These are phyloP conservation scores for Pyxicephalus adspersus DNA, from an alignment of 2,113 vertebrate genomes.

Conservation along the genomic window DNA sequence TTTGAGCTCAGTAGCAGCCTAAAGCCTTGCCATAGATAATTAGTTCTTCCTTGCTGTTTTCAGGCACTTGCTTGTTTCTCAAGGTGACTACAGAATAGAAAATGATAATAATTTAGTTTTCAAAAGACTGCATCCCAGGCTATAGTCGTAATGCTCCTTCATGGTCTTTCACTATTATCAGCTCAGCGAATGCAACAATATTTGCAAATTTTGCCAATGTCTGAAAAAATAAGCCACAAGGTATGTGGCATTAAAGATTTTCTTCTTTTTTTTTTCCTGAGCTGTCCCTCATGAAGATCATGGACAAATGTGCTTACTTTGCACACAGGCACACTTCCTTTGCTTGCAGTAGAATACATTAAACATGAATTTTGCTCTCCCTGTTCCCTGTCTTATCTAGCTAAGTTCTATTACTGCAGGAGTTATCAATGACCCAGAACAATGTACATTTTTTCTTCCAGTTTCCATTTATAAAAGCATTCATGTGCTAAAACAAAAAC, in stretches of 20 bases:
- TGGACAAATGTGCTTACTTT: constrained; percentile 47
- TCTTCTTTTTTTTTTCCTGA: constrained; percentile 46
- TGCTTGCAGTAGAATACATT: constrained; percentile 49
- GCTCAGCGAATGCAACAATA: constrained; percentile 58
- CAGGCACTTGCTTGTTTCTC: constrained; percentile 34
- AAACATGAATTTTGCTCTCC: constrained; percentile 48
- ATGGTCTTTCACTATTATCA: constrained; percentile 27
- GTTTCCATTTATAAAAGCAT: constrained; percentile 60
- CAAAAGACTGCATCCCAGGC: constrained; percentile 34
- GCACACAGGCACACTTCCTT: constrained; percentile 32
- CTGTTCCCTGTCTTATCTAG: constrained; percentile 55
- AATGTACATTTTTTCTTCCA: constrained; percentile 41
- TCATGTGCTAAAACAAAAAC: constrained; percentile 54
- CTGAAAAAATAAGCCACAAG: constrained; percentile 45
- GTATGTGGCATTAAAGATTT: constrained; percentile 5
- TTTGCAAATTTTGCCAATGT: constrained; percentile 57
- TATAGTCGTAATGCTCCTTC: constrained; percentile 41
- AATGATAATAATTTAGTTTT: constrained; percentile 47
- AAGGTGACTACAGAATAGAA: constrained; percentile 54
- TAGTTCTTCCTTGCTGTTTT: constrained; percentile 52
- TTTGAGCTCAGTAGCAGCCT: constrained; percentile 25
- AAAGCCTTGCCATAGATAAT: constrained; percentile 47
- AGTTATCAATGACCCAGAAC: constrained; percentile 58
- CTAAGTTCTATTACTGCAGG: constrained; percentile 54
- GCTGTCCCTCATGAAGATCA: constrained; percentile 39